Conservation (phyloP, 2,113 vertebrate species). For the Oncorhynchus nerka region DNA sequence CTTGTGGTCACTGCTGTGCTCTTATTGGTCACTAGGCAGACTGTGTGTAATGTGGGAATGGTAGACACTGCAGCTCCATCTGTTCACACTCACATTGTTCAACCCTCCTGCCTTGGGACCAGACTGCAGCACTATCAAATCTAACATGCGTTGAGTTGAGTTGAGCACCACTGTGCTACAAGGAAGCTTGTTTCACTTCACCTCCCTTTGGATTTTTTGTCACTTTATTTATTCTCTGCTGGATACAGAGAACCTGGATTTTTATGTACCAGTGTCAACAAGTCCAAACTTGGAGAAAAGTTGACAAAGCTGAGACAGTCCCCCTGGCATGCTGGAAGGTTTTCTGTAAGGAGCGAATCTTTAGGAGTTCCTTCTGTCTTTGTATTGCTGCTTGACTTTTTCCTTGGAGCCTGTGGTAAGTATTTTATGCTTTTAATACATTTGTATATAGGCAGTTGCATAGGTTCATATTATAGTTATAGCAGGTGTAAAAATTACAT, state of each 20-base stretch:
- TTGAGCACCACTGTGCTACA: slow-evolving; percentile 3
- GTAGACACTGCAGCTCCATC: slow-evolving; percentile 85
- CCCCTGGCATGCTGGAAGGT: slow-evolving; percentile 7
- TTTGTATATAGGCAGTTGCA: no score
- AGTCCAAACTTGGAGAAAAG: neutral
- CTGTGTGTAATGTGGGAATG: slow-evolving; percentile 81
- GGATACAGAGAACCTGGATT: slow-evolving; percentile 10
- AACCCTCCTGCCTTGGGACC: slow-evolving; percentile 73
- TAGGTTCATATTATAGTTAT: no score
- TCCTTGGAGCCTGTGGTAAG: no score
- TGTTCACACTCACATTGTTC: slow-evolving; percentile 87
- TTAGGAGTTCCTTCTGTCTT: neutral
- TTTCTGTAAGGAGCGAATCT: neutral
- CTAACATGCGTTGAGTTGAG: neutral
- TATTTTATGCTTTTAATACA: no score
- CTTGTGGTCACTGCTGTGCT: slow-evolving; percentile 65
- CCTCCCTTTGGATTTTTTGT: slow-evolving; percentile 34
- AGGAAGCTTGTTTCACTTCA: slow-evolving; percentile 64
- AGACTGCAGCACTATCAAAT: neutral
- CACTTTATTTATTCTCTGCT: slow-evolving; percentile 11
- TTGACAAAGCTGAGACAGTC: neutral
- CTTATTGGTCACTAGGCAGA: slow-evolving; percentile 74
- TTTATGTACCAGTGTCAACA: neutral
- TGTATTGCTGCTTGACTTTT: no score
- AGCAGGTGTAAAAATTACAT: no score